These are phyloP conservation scores for Serinus canaria DNA, from an alignment of 2,113 vertebrate genomes.

Conservation along the genomic window DNA sequence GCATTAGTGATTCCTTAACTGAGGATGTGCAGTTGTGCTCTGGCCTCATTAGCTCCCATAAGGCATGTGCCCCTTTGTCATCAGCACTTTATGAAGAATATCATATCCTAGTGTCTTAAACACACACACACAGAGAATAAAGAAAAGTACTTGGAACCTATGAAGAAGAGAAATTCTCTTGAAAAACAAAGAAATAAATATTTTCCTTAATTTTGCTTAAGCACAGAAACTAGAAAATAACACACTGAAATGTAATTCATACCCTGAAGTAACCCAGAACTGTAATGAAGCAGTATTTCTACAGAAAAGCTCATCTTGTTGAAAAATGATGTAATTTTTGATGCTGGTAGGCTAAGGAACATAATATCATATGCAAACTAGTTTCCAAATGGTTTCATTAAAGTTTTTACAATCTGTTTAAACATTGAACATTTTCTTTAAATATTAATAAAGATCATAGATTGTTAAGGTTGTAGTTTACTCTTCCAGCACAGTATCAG, in stretches of 20 bases:
- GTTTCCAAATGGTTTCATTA: slow-evolving; percentile 46
- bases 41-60: not conserved
- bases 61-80: not conserved
- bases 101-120: not conserved
- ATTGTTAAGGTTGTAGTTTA: slow-evolving; percentile 35
- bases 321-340: slow-evolving; percentile 13
- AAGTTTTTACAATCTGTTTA: slow-evolving; percentile 51
- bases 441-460: slow-evolving; percentile 54
- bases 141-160: not conserved
- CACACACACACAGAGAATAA: not conserved
- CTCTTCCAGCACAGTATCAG: not conserved
- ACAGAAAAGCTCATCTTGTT: not conserved
- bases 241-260: not conserved
- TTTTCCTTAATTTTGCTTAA: slow-evolving; percentile 1
- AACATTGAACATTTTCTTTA: slow-evolving; percentile 55
- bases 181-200: not conserved
- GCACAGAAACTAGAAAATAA: not conserved
- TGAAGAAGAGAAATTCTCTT: not conserved
- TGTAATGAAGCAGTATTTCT: not conserved
- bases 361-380: slow-evolving; percentile 21
- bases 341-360: not conserved
- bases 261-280: not conserved
- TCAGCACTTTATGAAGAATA: not conserved
- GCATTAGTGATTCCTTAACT: not conserved
- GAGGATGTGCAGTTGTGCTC: not conserved